phyloP scores from a whole-genome alignment of 2,113 vertebrate species.

The Silurus asotus region DNA sequence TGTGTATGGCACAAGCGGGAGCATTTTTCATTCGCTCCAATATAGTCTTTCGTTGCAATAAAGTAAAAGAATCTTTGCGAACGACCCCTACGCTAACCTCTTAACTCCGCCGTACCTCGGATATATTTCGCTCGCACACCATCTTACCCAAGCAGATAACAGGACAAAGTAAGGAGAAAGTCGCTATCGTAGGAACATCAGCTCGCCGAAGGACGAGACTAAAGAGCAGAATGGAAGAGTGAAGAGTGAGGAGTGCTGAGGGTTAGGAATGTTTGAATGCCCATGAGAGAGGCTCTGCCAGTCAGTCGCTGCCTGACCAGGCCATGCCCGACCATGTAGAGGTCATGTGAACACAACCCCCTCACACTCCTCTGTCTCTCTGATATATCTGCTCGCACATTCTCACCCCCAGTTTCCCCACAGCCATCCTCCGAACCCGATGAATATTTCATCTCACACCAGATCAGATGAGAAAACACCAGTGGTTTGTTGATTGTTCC shows the following conservation, averaged over 20 bases:
- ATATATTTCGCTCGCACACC: neutral
- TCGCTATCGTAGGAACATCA: neutral
- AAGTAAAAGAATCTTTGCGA: neutral
- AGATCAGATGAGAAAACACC: conserved; percentile 62
- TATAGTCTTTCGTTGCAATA: neutral
- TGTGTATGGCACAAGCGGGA: conserved; percentile 38
- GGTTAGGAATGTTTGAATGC: conserved; percentile 84
- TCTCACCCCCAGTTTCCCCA: conserved; percentile 11
- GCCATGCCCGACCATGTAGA: conserved; percentile 69
- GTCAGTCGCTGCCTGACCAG: conserved; percentile 69
- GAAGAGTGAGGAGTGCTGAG: conserved; percentile 12
- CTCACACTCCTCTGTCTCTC: conserved; percentile 65
- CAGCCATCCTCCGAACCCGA: neutral
- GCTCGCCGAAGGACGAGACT: neutral
- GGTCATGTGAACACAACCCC: conserved; percentile 76
- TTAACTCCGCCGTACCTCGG: neutral
- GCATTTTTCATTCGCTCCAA: conserved; percentile 12
- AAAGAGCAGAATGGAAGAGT: conserved; percentile 14
- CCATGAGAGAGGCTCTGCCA: conserved; percentile 84
- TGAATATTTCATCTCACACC: conserved; percentile 65
- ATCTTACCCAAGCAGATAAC: neutral
- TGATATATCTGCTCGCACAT: conserved; percentile 68
- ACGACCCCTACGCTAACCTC: neutral
- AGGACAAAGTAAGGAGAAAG: neutral
- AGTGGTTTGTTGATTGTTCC: neutral